Conservation (phyloP, 1,140 invertebrate species). For the Zaprionus ornatus region DNA sequence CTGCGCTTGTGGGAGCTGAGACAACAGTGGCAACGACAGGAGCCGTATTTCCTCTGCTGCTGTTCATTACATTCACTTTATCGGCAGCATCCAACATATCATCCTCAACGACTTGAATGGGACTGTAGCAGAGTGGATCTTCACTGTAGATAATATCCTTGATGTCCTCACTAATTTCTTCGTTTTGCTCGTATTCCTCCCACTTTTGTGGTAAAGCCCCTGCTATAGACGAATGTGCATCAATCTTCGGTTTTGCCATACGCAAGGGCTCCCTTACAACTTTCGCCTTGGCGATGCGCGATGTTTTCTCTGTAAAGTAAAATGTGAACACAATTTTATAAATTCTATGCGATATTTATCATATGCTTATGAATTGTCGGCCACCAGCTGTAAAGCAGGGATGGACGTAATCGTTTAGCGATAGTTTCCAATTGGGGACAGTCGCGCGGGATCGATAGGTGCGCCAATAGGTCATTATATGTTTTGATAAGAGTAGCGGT, state of each 20-base stretch:
- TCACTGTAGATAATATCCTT: constrained; percentile 75
- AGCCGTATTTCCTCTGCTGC: background rate
- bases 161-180: constrained; percentile 68
- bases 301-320: constrained; percentile 65
- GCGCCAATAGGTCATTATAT: constrained; percentile 44
- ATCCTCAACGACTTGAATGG: constrained; percentile 71
- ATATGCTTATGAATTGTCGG: constrained; percentile 38
- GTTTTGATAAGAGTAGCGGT: constrained; percentile 10
- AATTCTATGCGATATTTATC: constrained; percentile 38
- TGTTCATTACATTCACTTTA: constrained; percentile 51
- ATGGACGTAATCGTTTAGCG: constrained; percentile 47
- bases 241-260: constrained; percentile 64
- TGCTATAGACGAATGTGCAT: constrained; percentile 29
- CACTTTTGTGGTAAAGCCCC: constrained; percentile 70
- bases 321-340: constrained; percentile 10
- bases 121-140: constrained; percentile 71
- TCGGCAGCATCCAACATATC: constrained; percentile 52
- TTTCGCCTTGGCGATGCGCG: constrained; percentile 62
- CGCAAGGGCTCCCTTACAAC: constrained; percentile 52
- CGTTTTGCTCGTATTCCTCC: constrained; percentile 72
- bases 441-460: constrained; percentile 60
- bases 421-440: constrained; percentile 63
- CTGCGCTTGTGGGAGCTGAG: constrained; percentile 42
- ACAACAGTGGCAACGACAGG: constrained; percentile 58
- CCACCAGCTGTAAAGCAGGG: constrained; percentile 45